These are phyloP conservation scores for Chondrilla cf. caribensis DNA, from an alignment of 37 sponge, comb jelly and placozoan genomes.

Conservation along the genomic window DNA sequence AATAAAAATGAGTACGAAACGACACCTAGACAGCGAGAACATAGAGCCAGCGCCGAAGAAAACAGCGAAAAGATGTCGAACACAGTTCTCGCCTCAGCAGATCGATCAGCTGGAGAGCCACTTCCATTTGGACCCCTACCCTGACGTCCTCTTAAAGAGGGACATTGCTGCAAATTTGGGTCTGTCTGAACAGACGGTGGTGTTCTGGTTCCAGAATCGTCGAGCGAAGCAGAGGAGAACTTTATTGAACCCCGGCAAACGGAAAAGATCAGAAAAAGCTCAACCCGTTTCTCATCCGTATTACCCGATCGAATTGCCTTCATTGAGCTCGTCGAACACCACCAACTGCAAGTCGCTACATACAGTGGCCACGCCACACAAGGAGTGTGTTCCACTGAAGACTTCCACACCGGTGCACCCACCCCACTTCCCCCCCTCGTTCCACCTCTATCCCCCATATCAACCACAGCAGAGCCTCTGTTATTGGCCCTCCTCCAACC, in stretches of 20 bases:
- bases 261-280: too few relatives aligned
- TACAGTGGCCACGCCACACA: too few relatives aligned
- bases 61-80: constrained; percentile 17
- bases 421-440: too few relatives aligned
- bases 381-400: too few relatives aligned
- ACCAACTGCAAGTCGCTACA: too few relatives aligned
- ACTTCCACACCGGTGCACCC: too few relatives aligned
- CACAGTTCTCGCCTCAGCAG: constrained; percentile 22
- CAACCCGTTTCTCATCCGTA: background rate
- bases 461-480: background rate
- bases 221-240: background rate
- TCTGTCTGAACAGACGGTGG: background rate
- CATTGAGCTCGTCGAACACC: too few relatives aligned
- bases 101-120: background rate
- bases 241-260: background rate
- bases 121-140: constrained; percentile 6
- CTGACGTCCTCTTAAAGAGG: constrained; percentile 3
- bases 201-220: constrained; percentile 22
- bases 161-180: background rate
- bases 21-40: too few relatives aligned
- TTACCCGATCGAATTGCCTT: background rate
- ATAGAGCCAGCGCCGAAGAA: too few relatives aligned
- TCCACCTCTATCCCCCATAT: background rate
- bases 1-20: too few relatives aligned
- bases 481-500: background rate